Evolutionary conservation across 2,888 invertebrate genomes (phyloP).

Genomic region (Tillus elongatus): DNA sequence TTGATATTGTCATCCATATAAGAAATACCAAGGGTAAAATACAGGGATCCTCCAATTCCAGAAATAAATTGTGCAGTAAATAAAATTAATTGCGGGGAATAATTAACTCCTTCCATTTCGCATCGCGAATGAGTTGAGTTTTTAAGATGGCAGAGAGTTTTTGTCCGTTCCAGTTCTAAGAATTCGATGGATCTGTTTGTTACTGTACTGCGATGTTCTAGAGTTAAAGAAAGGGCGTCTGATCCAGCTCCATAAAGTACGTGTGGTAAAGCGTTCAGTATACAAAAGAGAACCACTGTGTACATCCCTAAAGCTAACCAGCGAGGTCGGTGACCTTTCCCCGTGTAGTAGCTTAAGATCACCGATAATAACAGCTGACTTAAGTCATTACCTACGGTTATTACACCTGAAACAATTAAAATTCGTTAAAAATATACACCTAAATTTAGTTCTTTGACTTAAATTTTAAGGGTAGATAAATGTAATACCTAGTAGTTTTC

Average conservation of each 20-base stretch:
- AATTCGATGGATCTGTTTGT: slow-evolving; percentile 39
- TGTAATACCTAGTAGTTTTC: too few species aligned
- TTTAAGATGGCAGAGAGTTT: slow-evolving; percentile 46
- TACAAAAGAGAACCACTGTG: slow-evolving; percentile 55
- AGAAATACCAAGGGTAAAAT: slow-evolving; percentile 59
- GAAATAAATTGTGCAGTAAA: slow-evolving; percentile 62
- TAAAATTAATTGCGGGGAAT: slow-evolving; percentile 52
- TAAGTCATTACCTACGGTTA: slow-evolving; percentile 65
- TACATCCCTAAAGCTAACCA: slow-evolving; percentile 59
- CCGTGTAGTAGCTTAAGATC: slow-evolving; percentile 59
- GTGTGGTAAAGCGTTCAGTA: slow-evolving; percentile 58
- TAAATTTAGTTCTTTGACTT: too few species aligned
- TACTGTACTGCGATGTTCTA: slow-evolving; percentile 49
- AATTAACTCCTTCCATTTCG: slow-evolving; percentile 43
- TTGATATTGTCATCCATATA: slow-evolving; percentile 73
- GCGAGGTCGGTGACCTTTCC: slow-evolving; percentile 60
- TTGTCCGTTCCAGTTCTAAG: slow-evolving; percentile 46
- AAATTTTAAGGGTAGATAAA: too few species aligned
- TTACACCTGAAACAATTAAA: slow-evolving; percentile 54
- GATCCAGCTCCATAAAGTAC: slow-evolving; percentile 60
- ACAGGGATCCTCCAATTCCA: slow-evolving; percentile 60
- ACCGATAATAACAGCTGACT: slow-evolving; percentile 60
- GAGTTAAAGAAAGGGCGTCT: slow-evolving; percentile 53
- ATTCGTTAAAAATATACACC: too few species aligned
- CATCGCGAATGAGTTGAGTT: slow-evolving; percentile 31